Evolutionary conservation across 2,888 invertebrate genomes (phyloP), one percentile per base, ranked within the genome.

Genomic region (Auanema freiburgensis): DNA sequence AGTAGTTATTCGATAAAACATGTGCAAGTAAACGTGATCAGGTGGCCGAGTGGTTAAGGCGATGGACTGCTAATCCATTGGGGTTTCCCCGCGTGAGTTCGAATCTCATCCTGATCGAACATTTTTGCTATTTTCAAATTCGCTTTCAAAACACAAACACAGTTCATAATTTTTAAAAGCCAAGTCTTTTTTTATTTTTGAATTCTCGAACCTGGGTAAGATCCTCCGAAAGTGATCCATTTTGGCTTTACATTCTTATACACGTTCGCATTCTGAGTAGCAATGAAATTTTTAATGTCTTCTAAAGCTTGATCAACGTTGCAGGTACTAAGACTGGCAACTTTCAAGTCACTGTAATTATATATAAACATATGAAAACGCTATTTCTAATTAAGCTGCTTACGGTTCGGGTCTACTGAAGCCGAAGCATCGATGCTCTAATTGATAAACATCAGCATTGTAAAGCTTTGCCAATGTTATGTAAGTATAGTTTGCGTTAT

Each of bases 161-260:
- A n/a, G n/a, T n/a, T n/a, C n/a, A n/a, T n/a, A n/a, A n/a, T n/a
- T n/a, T n/a, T n/a, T n/a, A n/a, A n/a, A n/a, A n/a, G n/a, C n/a
- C n/a, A n/a, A n/a, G n/a, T n/a, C n/a, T n/a, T n/a, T n/a, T n/a
- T n/a, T n/a, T n/a, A n/a, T n/a, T n/a, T n/a, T n/a, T n/a, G n/a
- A n/a, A n/a, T n/a, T 4, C 16, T 14, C 14, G 16, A 6, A 84
- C 85, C 95, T 1, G 95, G 91, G 84, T 96, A 96, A 0, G 93
- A 94, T 2, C 96, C 96, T n/a, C 96, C 96, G 84, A 96, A 95
- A 1, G 90, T 90, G 67, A 96, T 90, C 92, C 93, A 94, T 85
- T 91, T 92, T 0, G 84, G 81, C 73, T 83, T 74, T 21, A 70
- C 70, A 58, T 75, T 68, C 44, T 72, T 64, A 40, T 77, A 62